Percentiles rank a stretch among this genome's conserved stretches.
These are phyloP conservation scores for Chymomyza fuscimana DNA, from an alignment of 2,888 invertebrate genomes.

Conservation along the genomic window DNA sequence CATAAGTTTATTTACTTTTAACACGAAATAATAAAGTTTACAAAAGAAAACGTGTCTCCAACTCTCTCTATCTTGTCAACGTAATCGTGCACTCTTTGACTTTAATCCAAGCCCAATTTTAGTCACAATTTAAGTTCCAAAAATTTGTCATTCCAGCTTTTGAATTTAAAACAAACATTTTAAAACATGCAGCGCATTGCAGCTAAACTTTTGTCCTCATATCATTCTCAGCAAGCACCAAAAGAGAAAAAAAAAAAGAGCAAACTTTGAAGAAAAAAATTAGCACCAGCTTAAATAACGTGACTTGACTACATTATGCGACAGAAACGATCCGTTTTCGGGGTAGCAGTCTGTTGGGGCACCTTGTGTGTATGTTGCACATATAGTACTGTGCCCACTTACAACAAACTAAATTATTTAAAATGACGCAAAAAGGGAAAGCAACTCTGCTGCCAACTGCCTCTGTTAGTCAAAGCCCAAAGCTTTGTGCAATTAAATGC, in stretches of 20 bases:
- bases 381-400: constrained; percentile 36
- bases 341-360: background rate
- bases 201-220: constrained; percentile 42
- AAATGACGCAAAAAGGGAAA: constrained; percentile 63
- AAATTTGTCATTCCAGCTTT: constrained; percentile 23
- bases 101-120: constrained; percentile 18
- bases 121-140: constrained; percentile 44
- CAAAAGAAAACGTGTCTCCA: constrained; percentile 64
- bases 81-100: background rate
- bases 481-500: constrained; percentile 73
- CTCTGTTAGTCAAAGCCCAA: constrained; percentile 20
- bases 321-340: constrained; percentile 3
- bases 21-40: constrained; percentile 74
- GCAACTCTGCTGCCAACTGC: background rate
- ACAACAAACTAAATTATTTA: constrained; percentile 67
- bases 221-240: background rate
- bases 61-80: background rate
- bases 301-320: constrained; percentile 61
- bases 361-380: constrained; percentile 22
- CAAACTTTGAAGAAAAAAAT: constrained; percentile 41
- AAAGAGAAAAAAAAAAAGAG: constrained; percentile 19
- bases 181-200: constrained; percentile 48
- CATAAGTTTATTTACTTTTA: constrained; percentile 71
- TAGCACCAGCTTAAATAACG: constrained; percentile 69
- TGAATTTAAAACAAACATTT: constrained; percentile 40